Evolutionary conservation across 2,797 vertebrate genomes (phyloP).

Genomic region (Merluccius polli): DNA sequence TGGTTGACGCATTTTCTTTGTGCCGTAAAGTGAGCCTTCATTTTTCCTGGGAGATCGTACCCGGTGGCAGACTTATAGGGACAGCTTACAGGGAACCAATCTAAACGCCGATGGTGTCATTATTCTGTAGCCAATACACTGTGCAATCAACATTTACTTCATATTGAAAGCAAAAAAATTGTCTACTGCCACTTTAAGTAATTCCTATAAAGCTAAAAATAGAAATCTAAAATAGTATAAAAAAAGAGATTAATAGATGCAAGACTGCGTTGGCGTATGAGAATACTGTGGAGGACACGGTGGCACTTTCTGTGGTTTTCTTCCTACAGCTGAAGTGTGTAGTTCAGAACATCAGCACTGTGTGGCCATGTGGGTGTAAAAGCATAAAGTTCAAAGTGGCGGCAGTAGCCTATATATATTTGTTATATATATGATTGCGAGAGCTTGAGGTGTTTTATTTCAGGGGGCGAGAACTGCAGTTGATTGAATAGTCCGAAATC

Average conservation of each 20-base stretch:
- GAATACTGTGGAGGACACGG: background rate
- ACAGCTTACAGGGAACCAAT: too few species aligned
- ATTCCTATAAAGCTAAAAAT: background rate
- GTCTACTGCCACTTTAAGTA: too few species aligned
- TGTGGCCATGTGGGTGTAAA: slow-evolving; percentile 37
- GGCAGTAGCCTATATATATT: slow-evolving; percentile 21
- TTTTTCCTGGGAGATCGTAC: too few species aligned
- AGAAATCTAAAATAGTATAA: background rate
- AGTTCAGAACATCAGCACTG: slow-evolving; percentile 17
- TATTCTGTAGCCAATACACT: too few species aligned
- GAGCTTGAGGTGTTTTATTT: background rate
- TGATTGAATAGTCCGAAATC: background rate
- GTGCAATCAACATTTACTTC: too few species aligned
- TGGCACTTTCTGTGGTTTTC: background rate
- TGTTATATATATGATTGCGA: background rate
- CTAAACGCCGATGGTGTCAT: too few species aligned
- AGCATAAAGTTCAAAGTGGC: slow-evolving; percentile 43
- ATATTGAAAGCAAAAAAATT: too few species aligned
- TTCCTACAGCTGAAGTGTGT: background rate
- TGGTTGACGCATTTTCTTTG: too few species aligned
- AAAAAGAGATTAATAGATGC: background rate
- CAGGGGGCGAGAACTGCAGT: too few species aligned
- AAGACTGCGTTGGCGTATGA: background rate
- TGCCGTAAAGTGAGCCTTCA: too few species aligned
- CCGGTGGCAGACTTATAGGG: too few species aligned